Base-by-base conservation (phyloP, 2,888 invertebrate species). In the Drosophila planitibia region DNA sequence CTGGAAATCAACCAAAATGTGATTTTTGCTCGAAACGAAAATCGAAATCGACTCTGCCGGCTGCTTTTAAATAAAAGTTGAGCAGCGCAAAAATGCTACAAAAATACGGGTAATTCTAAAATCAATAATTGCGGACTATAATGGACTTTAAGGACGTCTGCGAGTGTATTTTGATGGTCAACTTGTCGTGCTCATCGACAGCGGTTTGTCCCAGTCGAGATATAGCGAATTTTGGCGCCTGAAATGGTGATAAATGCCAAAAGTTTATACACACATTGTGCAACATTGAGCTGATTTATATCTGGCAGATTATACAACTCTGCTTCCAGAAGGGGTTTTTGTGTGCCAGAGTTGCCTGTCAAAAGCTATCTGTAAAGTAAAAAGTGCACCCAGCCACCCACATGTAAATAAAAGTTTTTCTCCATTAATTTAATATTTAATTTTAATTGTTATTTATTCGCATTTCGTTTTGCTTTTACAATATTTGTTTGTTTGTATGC, bases 391-490 rank as follows among this genome's bases (percentile, higher is more conserved):
- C 33, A 16, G 16, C 4, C 4, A 22, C 6, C 39, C 51, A 39
- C 7, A 16, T 16, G 33, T 57, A 49, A 76, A 80, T 76, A 57
- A 78, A 80, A 62, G 30, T 49, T 9, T 10, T 30, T 28, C 30
- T 22, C 77, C 77, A 81, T 79, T 54, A 69, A 88, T 90, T 85
- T 85, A 90, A 90, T 90, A 85, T 90, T 85, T 85, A 88, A 89
- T 90, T 85, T 82, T 85, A 85, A 85, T 87, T 85, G 74, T 90
- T 90, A 78, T 85, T 89, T 85, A 90, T 85, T 85, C 90, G 90
- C 89, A 81, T 80, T 85, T 89, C 74, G 70, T 75, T 74, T 87
- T 80, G 76, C 70, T 88, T 74, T 90, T 83, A 85, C 85, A 86
- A 90, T 90, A 90, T 79, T 71, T 67, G 81, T 74, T 74, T 58